These are phyloP conservation scores for Toxotes chatareus DNA, from an alignment of 2,113 vertebrate genomes.

Conservation along the genomic window DNA sequence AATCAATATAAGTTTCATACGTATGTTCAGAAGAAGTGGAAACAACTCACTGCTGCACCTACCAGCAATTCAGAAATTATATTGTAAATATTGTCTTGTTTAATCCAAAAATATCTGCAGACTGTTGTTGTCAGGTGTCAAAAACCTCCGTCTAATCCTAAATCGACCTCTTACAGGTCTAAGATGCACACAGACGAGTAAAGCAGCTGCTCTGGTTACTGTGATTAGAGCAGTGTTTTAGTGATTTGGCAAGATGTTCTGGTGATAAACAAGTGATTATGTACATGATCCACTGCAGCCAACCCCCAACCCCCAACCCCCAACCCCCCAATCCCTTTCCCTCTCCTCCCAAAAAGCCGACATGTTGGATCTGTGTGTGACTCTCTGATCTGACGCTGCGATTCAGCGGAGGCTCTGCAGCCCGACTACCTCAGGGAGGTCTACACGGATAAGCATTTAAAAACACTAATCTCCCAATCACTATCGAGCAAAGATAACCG, in stretches of 20 bases:
- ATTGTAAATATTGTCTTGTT: neutral
- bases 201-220: conserved; percentile 60
- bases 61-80: neutral
- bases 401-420: conserved; percentile 37
- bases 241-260: conserved; percentile 69
- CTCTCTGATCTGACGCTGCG: conserved; percentile 43
- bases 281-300: conserved; percentile 66
- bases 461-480: conserved; percentile 78
- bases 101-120: neutral
- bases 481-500: conserved; percentile 62
- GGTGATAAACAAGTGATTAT: conserved; percentile 77
- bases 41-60: neutral
- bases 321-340: conserved; percentile 19
- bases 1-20: no score
- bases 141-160: neutral
- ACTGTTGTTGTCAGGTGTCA: neutral
- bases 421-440: conserved; percentile 71
- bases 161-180: conserved; percentile 39
- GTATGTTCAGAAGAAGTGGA: no score
- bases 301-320: neutral
- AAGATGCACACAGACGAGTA: conserved; percentile 33
- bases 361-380: conserved; percentile 53
- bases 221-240: conserved; percentile 69
- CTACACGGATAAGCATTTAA: conserved; percentile 74
- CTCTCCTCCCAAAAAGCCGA: conserved; percentile 43